Conservation (phyloP, 1,140 invertebrate genomes). For the Papilio polytes region DNA sequence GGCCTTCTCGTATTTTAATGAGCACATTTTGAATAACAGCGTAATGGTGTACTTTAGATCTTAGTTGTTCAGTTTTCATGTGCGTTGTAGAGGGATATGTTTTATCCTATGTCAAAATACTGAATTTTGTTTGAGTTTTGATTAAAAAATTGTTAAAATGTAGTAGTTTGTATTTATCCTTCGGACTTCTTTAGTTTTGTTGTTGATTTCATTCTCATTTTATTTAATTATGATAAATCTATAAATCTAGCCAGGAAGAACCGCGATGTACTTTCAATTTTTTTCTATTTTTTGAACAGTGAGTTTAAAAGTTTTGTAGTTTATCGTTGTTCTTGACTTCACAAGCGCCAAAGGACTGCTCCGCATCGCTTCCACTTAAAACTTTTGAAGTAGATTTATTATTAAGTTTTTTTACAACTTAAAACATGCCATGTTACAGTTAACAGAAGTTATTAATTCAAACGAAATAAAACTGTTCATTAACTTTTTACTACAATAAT, state of each 20-base stretch:
- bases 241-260: not conserved
- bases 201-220: too few species aligned
- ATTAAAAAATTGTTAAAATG: not conserved
- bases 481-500: not conserved
- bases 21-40: slow-evolving; percentile 20
- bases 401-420: slow-evolving; percentile 9
- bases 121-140: not conserved
- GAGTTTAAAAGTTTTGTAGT: slow-evolving; percentile 26
- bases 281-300: not conserved
- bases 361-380: slow-evolving; percentile 25
- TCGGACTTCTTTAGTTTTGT: too few species aligned
- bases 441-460: not conserved
- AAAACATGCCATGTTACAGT: slow-evolving; percentile 12
- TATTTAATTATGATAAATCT: too few species aligned
- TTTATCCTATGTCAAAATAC: not conserved
- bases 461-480: not conserved
- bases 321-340: slow-evolving; percentile 29
- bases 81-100: not conserved
- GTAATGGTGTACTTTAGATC: slow-evolving; percentile 16
- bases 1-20: slow-evolving; percentile 18
- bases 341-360: slow-evolving; percentile 21
- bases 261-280: not conserved
- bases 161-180: too few species aligned
- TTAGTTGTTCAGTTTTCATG: slow-evolving; percentile 3
- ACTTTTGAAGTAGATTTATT: slow-evolving; percentile 19